Conservation (phyloP, 2,797 vertebrate species). For the Dendrocincla tyrannina region DNA sequence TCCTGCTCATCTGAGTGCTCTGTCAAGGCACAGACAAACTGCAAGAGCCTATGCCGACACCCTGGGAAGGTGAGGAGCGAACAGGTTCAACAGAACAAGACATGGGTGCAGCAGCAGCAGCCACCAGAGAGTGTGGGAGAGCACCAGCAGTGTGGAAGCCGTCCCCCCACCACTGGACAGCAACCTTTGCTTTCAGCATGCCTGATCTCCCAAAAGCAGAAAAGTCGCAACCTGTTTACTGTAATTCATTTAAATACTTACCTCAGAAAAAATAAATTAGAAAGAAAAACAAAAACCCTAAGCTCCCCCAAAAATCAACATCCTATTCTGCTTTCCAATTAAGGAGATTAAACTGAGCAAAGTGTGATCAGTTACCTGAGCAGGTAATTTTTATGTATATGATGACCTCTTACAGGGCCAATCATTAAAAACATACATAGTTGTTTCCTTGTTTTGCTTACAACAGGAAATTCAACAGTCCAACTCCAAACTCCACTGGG, state of each 20-base stretch:
- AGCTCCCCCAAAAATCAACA: neutral
- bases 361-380: neutral
- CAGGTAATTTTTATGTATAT: neutral
- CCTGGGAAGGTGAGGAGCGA: accelerated
- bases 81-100: accelerated
- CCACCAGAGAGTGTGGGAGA: neutral
- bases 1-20: neutral
- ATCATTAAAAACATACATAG: neutral
- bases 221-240: accelerated
- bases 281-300: neutral
- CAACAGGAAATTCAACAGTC: neutral
- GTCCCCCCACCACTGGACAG: neutral
- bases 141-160: accelerated
- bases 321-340: neutral
- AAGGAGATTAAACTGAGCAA: neutral
- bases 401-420: neutral
- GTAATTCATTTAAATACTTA: neutral
- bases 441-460: neutral
- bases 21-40: neutral
- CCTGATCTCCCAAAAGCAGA: neutral
- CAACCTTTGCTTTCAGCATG: neutral
- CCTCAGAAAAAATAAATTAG: neutral
- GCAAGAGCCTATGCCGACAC: neutral
- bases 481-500: neutral
- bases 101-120: neutral